phyloP scores from a whole-genome alignment of 1,140 invertebrate genomes.

The Bombus confusus region DNA sequence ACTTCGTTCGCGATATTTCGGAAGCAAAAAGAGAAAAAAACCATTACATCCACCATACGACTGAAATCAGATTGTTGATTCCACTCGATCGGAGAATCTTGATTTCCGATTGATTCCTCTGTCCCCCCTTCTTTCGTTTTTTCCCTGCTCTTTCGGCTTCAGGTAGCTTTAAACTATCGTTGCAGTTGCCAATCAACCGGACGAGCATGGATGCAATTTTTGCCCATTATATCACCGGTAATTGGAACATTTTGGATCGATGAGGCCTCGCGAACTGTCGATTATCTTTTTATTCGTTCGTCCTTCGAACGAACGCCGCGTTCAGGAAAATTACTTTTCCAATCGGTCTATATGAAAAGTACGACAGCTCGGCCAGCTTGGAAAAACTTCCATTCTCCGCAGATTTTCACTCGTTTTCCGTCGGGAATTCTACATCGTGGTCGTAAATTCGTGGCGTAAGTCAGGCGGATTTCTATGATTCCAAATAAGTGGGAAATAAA shows the following conservation, averaged over 20 bases:
- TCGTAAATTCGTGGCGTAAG: no score
- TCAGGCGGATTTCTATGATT: no score
- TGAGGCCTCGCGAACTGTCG: background rate
- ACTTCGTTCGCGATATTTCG: background rate
- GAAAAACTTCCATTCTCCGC: background rate
- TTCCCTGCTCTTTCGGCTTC: no score
- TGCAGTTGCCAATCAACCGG: background rate
- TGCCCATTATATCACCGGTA: background rate
- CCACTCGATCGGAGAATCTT: background rate
- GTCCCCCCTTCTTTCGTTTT: background rate
- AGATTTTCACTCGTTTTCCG: background rate
- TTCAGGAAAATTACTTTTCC: background rate
- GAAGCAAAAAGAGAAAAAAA: background rate
- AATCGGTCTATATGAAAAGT: background rate
- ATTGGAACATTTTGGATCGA: background rate
- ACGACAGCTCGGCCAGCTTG: background rate
- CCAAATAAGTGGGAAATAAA: no score
- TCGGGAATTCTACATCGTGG: no score
- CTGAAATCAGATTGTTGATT: constrained; percentile 23
- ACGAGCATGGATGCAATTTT: background rate
- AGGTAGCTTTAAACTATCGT: background rate
- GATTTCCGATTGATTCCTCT: background rate
- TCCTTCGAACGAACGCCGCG: background rate
- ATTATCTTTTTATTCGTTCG: background rate
- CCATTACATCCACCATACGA: background rate